Base-by-base conservation (phyloP, 2,113 vertebrate species). In the Poeciliopsis retropinna region DNA sequence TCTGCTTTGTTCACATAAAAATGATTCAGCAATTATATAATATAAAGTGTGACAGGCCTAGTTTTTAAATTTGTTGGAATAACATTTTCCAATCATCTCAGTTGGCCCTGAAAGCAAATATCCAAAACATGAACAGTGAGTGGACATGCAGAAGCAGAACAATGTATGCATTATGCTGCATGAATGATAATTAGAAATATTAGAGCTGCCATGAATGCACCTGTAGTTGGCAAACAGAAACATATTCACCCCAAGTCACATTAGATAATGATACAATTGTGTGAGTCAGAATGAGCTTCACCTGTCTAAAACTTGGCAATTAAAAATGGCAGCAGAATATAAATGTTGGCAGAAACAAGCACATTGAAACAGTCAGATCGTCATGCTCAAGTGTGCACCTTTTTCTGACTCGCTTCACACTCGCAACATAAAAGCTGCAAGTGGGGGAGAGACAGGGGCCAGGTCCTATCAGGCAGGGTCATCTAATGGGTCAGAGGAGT, bases 401-500 rank as follows among this genome's bases (percentile, higher is more conserved):
- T 79, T 74, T 85, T 80, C 63, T 78, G 51, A 31, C 71, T 80
- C 7, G 37, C 61, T 83, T 77, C 80, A 87, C 82, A 82, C 70
- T 79, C 79, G 79, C 78, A 90, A 62, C 70, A 75, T 74, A 79
- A 79, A 83, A 54, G 77, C 72, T 66, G 67, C 79, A 44, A 73
- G 67, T 75, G 39, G 75, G 60, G 79, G 73, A 78, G 63, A 80
- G 61, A 73, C 73, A 0, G 3, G 64, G 76, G 72, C 39, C 73
- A 54, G 1, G 4, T 29, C 34, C 84, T 89, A 92, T 93, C 92
- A 82, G 73, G 32, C 27, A 39, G 75, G 86, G 89, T 91, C 90
- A 92, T 93, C 91, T 85, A 79, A 84, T 78, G 71, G 89, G 85
- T 87, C 78, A 60, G 4, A 80, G 87, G 88, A 91, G 78, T 89